Conservation (phyloP, 1,140 invertebrate genomes). For the Caerostris extrusa region DNA sequence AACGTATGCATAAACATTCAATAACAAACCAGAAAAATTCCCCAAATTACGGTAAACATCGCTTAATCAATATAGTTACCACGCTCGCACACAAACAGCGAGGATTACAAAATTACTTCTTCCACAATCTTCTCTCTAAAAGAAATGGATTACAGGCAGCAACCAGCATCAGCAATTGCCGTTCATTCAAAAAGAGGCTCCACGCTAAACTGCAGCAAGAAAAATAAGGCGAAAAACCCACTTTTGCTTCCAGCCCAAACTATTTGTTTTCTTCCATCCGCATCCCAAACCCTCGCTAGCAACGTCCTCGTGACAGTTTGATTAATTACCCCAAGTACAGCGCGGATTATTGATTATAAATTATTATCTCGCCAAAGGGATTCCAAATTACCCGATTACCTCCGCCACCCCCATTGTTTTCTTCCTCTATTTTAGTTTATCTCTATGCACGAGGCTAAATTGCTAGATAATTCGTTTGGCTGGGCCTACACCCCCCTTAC, state of each 20-base stretch:
- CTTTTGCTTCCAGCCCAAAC: constrained; percentile 50
- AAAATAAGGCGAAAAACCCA: constrained; percentile 22
- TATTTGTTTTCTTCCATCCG: constrained; percentile 37
- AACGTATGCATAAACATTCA: background rate
- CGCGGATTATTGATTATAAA: constrained; percentile 72
- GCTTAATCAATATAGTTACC: background rate
- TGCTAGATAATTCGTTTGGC: constrained; percentile 51
- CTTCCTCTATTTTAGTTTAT: constrained; percentile 66
- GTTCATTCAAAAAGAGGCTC: background rate
- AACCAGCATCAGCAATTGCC: background rate
- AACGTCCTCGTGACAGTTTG: constrained; percentile 58
- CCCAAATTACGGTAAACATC: background rate
- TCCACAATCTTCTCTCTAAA: background rate
- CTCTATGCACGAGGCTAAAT: constrained; percentile 46
- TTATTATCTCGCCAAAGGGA: constrained; percentile 70
- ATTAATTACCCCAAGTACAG: constrained; percentile 48
- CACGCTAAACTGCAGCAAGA: background rate
- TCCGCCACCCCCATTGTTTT: constrained; percentile 43
- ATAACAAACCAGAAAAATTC: too few species aligned
- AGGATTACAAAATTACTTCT: constrained; percentile 6
- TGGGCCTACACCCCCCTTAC: background rate
- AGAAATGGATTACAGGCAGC: background rate
- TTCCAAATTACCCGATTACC: constrained; percentile 69
- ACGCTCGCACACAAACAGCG: background rate
- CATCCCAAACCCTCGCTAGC: background rate